Evolutionary conservation across 2,797 vertebrate species (phyloP), one percentile per base, ranked within the genome.

Genomic region (Megaceryle alcyon): DNA sequence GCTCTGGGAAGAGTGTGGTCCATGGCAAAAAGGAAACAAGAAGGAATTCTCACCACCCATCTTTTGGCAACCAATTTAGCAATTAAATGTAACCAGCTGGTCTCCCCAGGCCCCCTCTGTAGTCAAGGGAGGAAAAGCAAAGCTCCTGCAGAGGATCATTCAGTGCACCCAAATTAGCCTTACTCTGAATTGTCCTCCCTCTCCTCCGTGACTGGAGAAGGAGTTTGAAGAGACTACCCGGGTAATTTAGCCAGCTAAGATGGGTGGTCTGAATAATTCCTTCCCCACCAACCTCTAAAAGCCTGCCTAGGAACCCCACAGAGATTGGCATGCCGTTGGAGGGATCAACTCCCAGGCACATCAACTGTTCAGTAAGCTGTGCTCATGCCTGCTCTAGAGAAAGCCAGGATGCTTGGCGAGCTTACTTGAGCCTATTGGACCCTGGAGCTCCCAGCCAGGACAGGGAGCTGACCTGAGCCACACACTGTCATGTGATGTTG

Each of bases 31-130:
- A 79, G 64, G 71, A 92, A 93, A 35, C 0, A 2, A 71, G 68
- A 85, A 97, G 46, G 78, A 96, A 93, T 95, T 95, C 84, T 94
- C 90, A 91, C 94, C 94, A 96, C 93, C 93, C 95, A 95, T 96
- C 94, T 93, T 96, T 85, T 94, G 93, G 95, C 90, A 96, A 89
- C 48, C 88, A 93, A 92, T 97, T 96, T 92, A 96, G 93, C 92
- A 96, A 92, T 94, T 97, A 96, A 97, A 95, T 91, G 95, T 77
- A 95, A 97, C 94, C 96, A 96, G 95, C 94, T 96, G 95, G 92
- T 91, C 94, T 96, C 94, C 78, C 75, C 95, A 95, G 94, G 93
- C 84, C 96, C 78, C 86, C 84, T 96, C 94, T 95, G 92, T 89
- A 95, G 94, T 85, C 21, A 2, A 93, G 78, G 90, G 94, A 95